Percentiles rank a stretch among this genome's conserved stretches.
Conservation (phyloP, 2,888 invertebrate species). For the Drosophila lacicola region DNA sequence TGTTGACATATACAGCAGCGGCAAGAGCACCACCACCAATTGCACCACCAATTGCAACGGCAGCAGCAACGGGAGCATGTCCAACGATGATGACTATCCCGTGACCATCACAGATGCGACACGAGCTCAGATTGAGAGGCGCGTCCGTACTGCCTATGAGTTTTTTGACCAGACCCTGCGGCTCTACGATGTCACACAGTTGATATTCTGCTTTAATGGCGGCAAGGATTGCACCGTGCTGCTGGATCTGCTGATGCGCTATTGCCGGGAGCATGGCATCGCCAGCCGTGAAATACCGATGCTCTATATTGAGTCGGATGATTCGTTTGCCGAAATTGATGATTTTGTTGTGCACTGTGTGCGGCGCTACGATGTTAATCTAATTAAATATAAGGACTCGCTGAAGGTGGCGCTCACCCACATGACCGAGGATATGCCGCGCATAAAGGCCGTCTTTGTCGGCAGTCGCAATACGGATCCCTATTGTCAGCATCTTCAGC, state of each 20-base stretch:
- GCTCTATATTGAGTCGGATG: constrained; percentile 93
- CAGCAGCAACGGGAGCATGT: constrained; percentile 20
- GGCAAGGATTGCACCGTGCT: constrained; percentile 99
- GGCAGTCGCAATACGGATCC: constrained; percentile 96
- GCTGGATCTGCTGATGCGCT: constrained; percentile 88
- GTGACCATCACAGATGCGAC: constrained; percentile 27
- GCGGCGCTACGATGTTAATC: constrained; percentile 90
- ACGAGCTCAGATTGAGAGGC: constrained; percentile 33
- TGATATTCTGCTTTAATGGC: constrained; percentile 98
- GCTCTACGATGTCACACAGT: constrained; percentile 89
- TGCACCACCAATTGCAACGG: constrained; percentile 9
- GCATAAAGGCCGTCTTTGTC: constrained; percentile 94
- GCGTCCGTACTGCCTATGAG: constrained; percentile 70
- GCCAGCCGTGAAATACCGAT: constrained; percentile 86
- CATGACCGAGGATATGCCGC: constrained; percentile 87
- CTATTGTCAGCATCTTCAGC: constrained; percentile 88
- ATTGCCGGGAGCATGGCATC: constrained; percentile 79
- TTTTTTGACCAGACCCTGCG: constrained; percentile 87
- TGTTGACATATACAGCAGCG: constrained; percentile 15
- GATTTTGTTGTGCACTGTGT: constrained; percentile 91
- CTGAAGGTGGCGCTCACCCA: constrained; percentile 90
- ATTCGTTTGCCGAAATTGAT: constrained; percentile 94
- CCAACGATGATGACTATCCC: constrained; percentile 14
- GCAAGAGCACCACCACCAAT: neutral
- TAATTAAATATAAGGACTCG: constrained; percentile 89